These are phyloP conservation scores for Nemurella pictetii DNA, from an alignment of 2,888 invertebrate genomes.

Conservation along the genomic window DNA sequence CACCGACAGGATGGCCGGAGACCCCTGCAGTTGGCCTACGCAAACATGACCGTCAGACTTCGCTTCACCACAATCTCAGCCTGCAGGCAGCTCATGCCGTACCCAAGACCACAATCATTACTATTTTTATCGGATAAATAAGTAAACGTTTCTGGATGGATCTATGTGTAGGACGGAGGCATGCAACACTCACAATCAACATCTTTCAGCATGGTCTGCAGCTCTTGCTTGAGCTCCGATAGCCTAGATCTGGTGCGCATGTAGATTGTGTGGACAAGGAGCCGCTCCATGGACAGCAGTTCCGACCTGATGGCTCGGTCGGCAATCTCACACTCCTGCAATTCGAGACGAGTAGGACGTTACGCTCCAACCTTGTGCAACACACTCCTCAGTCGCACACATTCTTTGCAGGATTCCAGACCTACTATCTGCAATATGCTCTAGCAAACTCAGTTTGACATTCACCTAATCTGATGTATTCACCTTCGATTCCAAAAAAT, in stretches of 20 bases:
- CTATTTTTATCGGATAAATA: too few relatives aligned
- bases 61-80: too few relatives aligned
- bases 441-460: too few relatives aligned
- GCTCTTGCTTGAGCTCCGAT: slow-evolving; percentile 76
- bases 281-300: slow-evolving; percentile 91
- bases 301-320: slow-evolving; percentile 83
- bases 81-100: too few relatives aligned
- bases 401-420: too few relatives aligned
- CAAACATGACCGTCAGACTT: too few relatives aligned
- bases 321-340: slow-evolving; percentile 66
- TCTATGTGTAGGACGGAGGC: too few relatives aligned
- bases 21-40: slow-evolving; percentile 81
- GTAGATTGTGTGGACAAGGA: slow-evolving; percentile 93
- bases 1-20: slow-evolving; percentile 89
- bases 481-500: slow-evolving; percentile 42
- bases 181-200: slow-evolving; percentile 65
- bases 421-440: slow-evolving; percentile 8
- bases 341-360: too few relatives aligned
- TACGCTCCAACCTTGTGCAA: too few relatives aligned
- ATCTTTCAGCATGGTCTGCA: slow-evolving; percentile 70
- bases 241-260: slow-evolving; percentile 85
- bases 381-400: too few relatives aligned
- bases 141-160: too few relatives aligned
- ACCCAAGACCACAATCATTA: too few relatives aligned
- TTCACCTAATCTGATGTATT: slow-evolving; percentile 56